Conservation (phyloP, 2,113 vertebrate genomes). For the Phainopepla nitens region DNA sequence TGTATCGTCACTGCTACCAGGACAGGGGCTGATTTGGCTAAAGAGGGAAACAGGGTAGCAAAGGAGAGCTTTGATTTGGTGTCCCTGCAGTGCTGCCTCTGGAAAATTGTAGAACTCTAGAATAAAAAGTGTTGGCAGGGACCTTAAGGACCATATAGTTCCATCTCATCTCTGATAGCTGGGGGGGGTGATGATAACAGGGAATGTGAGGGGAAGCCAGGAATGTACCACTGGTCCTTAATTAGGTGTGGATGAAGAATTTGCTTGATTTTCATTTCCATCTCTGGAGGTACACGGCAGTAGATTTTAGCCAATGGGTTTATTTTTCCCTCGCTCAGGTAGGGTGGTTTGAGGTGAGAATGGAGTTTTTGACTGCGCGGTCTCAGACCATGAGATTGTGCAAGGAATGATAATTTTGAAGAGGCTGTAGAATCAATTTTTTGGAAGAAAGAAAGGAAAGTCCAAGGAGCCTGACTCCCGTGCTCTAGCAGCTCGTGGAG, state of each 20-base stretch:
- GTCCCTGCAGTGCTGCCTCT: not conserved
- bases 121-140: not conserved
- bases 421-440: not conserved
- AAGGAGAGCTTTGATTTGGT: not conserved
- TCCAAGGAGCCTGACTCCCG: not conserved
- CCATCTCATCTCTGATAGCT: not conserved
- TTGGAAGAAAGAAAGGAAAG: not conserved
- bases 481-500: not conserved
- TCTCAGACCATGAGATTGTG: not conserved
- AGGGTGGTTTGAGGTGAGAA: not conserved
- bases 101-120: fast-evolving
- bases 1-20: not conserved
- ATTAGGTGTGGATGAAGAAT: not conserved
- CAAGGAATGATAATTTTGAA: not conserved
- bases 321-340: not conserved
- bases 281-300: not conserved
- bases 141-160: not conserved
- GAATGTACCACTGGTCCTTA: not conserved
- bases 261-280: not conserved
- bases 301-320: not conserved
- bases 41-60: not conserved
- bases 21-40: not conserved
- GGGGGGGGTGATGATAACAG: not conserved
- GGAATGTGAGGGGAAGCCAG: not conserved
- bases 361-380: not conserved